These are phyloP conservation scores for Leptopilina drosophilae DNA, from an alignment of 2,888 invertebrate species.

Conservation along the genomic window DNA sequence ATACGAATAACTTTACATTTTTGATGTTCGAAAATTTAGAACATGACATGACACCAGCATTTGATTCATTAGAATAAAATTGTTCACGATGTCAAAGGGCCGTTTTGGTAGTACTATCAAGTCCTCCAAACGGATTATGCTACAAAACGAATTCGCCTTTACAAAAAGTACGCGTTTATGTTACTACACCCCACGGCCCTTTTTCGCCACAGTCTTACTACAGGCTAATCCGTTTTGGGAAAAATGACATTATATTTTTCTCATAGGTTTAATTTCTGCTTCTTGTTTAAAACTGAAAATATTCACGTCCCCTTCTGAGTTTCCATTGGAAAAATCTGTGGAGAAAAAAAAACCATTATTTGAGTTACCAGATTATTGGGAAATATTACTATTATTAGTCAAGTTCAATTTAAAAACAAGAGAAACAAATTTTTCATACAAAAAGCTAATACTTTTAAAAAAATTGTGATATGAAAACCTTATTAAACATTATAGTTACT, in stretches of 20 bases:
- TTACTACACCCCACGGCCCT: constrained; percentile 94
- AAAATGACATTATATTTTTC: not conserved
- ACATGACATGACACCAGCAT: constrained; percentile 98
- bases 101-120: constrained; percentile 88
- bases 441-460: too few species aligned
- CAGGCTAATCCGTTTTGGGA: constrained; percentile 74
- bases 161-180: constrained; percentile 86
- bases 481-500: too few species aligned
- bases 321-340: too few species aligned
- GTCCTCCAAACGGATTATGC: constrained; percentile 98
- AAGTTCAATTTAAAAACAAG: too few species aligned
- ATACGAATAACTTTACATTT: constrained; percentile 90
- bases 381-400: too few species aligned
- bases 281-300: too few species aligned
- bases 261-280: not conserved
- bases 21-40: constrained; percentile 96
- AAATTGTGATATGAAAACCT: too few species aligned
- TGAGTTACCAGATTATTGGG: too few species aligned
- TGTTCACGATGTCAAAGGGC: constrained; percentile 90
- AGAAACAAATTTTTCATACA: too few species aligned
- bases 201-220: constrained; percentile 84
- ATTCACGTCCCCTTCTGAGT: too few species aligned
- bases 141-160: constrained; percentile 96
- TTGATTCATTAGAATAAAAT: constrained; percentile 89
- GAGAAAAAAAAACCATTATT: too few species aligned